Evolutionary conservation across 2,888 invertebrate genomes (phyloP).

Genomic region (Noctuana brunneofusca): DNA sequence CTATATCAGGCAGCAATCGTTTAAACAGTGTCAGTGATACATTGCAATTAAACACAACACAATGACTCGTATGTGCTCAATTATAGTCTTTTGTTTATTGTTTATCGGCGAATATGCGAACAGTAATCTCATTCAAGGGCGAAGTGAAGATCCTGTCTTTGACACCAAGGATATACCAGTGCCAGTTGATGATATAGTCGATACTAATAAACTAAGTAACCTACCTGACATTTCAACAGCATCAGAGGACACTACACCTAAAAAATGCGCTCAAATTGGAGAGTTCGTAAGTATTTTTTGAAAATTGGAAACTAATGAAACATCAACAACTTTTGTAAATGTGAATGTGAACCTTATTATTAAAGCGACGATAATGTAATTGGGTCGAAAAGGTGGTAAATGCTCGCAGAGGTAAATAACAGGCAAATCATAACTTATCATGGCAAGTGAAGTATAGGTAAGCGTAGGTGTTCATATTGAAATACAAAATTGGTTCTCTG

Average conservation of each 20-base stretch:
- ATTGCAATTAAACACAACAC: constrained; percentile 37
- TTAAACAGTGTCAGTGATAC: constrained; percentile 39
- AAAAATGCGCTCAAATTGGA: constrained; percentile 58
- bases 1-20: constrained; percentile 41
- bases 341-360: no score
- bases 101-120: constrained; percentile 45
- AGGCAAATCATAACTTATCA: no score
- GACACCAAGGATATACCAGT: constrained; percentile 41
- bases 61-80: constrained; percentile 47
- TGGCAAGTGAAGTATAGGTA: no score
- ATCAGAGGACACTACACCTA: constrained; percentile 25
- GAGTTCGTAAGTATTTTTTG: constrained; percentile 43
- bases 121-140: constrained; percentile 49
- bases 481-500: no score
- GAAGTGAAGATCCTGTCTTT: constrained; percentile 37
- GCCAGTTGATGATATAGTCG: constrained; percentile 37
- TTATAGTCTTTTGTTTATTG: constrained; percentile 40
- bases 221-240: constrained; percentile 16
- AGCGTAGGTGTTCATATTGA: no score
- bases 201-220: constrained; percentile 40
- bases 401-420: no score
- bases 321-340: not conserved
- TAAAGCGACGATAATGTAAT: no score
- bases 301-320: not conserved
- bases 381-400: no score